Conservation (phyloP, 2,113 vertebrate species). For the Astur gentilis region DNA sequence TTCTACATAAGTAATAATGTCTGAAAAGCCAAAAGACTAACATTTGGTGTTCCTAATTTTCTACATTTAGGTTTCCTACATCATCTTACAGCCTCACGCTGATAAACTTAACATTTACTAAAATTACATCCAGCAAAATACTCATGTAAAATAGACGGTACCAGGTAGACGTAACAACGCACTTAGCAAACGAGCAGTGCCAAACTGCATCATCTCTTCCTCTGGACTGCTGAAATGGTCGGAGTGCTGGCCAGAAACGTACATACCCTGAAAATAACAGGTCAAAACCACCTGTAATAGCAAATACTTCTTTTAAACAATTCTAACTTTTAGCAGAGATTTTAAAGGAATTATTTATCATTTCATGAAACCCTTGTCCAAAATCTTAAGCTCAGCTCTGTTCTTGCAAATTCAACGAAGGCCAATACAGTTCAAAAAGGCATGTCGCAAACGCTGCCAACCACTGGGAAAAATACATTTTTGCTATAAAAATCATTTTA, state of each 20-base stretch:
- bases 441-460: not conserved
- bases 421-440: slow-evolving; percentile 17
- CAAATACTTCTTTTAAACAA: slow-evolving; percentile 20
- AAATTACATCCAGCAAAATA: slow-evolving; percentile 5
- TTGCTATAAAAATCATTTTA: not conserved
- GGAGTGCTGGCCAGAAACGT: not conserved
- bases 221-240: slow-evolving; percentile 17
- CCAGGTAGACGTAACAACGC: not conserved
- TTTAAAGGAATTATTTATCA: not conserved
- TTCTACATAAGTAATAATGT: not conserved
- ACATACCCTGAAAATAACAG: not conserved
- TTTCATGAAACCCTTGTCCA: not conserved
- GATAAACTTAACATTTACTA: not conserved
- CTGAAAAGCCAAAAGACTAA: not conserved
- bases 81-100: not conserved
- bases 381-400: slow-evolving; percentile 7
- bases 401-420: slow-evolving; percentile 10
- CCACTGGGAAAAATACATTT: not conserved
- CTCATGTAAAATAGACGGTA: not conserved
- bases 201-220: not conserved
- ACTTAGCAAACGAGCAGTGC: not conserved
- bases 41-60: not conserved
- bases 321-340: not conserved
- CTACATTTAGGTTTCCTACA: not conserved
- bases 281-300: slow-evolving; percentile 36